A percentile compares a stretch with the other conserved stretches of the same genome.
Evolutionary conservation across 2,888 invertebrate species (phyloP).

Genomic region (Torymus auratus): DNA sequence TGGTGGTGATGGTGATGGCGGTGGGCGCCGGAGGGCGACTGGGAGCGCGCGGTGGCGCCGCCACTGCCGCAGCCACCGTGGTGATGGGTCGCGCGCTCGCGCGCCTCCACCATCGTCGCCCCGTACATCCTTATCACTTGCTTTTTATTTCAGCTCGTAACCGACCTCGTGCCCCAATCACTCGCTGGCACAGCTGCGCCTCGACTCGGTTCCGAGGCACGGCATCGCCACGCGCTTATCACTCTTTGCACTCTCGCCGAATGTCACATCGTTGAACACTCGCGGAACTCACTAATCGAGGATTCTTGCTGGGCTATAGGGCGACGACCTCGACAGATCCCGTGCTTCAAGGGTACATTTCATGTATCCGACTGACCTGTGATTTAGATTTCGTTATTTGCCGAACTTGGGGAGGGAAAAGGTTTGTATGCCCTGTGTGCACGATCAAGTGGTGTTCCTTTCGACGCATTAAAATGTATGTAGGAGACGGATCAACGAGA

Average conservation of each 20-base stretch:
- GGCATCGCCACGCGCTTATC: neutral
- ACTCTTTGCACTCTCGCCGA: neutral
- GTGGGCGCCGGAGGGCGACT: neutral
- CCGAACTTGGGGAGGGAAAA: too few species aligned
- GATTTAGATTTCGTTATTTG: neutral
- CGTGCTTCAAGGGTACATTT: slow-evolving; percentile 36
- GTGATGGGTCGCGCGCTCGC: slow-evolving; percentile 16
- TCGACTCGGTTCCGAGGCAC: neutral
- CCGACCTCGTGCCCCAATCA: too few species aligned
- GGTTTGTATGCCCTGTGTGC: too few species aligned
- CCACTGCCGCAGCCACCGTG: neutral
- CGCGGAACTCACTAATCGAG: too few species aligned
- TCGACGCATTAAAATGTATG: too few species aligned
- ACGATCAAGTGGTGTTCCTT: too few species aligned
- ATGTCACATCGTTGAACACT: slow-evolving; percentile 4
- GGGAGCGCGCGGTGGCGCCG: neutral
- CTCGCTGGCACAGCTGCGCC: neutral
- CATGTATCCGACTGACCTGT: slow-evolving; percentile 47
- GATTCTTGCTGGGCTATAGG: too few species aligned
- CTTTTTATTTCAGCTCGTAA: too few species aligned
- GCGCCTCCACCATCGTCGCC: slow-evolving; percentile 54
- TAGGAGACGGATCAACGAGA: too few species aligned
- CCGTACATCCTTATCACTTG: slow-evolving; percentile 46
- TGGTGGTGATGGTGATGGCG: slow-evolving; percentile 19
- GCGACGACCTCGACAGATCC: neutral